These are phyloP conservation scores for Pseudococcus jackbeardsleyi DNA, from an alignment of 2,888 invertebrate genomes.

Conservation along the genomic window DNA sequence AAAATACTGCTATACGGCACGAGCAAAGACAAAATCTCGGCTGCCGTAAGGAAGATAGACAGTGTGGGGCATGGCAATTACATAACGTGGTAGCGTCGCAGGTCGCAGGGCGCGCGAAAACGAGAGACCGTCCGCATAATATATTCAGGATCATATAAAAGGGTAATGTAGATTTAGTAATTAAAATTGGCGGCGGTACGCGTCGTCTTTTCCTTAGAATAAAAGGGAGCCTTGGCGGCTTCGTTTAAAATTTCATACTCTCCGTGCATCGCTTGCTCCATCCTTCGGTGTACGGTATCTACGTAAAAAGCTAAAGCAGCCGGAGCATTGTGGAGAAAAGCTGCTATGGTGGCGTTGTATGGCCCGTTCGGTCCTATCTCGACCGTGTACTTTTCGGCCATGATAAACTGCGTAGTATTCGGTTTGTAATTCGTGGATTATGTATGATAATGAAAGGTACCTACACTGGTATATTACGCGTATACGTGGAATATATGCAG, in stretches of 20 bases:
- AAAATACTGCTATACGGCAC: not conserved
- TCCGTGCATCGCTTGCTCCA: not conserved
- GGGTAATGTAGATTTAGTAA: conserved; percentile 44
- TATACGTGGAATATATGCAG: not conserved
- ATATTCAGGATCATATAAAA: conserved; percentile 27
- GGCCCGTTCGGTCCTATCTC: not conserved
- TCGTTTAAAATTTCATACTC: not conserved
- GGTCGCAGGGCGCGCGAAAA: not conserved
- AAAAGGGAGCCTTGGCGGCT: conserved; percentile 23
- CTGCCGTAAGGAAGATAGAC: not conserved
- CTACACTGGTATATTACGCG: not conserved
- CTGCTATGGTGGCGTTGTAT: too few relatives aligned
- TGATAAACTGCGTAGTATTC: conserved; percentile 45
- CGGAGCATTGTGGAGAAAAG: too few relatives aligned
- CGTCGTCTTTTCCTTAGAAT: conserved; percentile 8
- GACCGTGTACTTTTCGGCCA: conserved; percentile 22
- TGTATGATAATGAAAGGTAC: not conserved
- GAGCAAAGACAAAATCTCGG: not conserved
- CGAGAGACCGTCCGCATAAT: not conserved
- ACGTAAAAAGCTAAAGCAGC: too few relatives aligned
- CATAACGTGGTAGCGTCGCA: not conserved
- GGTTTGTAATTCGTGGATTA: conserved; percentile 39
- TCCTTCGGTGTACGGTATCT: too few relatives aligned
- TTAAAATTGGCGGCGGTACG: conserved; percentile 25
- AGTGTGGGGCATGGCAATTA: not conserved